phyloP scores from a whole-genome alignment of 1,140 invertebrate genomes.

The Brachionus angularis region DNA sequence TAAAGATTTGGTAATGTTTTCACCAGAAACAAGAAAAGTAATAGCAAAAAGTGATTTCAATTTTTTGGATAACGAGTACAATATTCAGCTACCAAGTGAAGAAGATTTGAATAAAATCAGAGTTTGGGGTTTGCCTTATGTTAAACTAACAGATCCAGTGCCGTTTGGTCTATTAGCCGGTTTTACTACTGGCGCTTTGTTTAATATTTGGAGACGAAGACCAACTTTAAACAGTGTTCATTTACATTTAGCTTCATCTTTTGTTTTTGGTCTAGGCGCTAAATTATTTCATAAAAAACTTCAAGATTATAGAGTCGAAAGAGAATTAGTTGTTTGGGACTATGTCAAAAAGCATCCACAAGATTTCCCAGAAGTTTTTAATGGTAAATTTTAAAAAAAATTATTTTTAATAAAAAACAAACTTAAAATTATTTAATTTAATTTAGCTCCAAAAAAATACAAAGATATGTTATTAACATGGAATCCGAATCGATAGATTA shows the following conservation, averaged over 20 bases:
- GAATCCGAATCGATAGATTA: conserved; percentile 45
- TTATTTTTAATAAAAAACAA: background rate
- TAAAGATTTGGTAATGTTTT: conserved; percentile 44
- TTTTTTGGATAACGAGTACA: conserved; percentile 22
- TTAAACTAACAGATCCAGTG: background rate
- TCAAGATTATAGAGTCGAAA: conserved; percentile 14
- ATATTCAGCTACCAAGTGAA: conserved; percentile 10
- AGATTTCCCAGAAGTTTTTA: conserved; percentile 47
- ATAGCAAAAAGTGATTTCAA: conserved; percentile 40
- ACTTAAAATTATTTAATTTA: background rate
- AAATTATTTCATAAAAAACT: conserved; percentile 34
- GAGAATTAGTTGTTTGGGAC: conserved; percentile 43
- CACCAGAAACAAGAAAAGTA: conserved; percentile 15
- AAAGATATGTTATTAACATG: conserved; percentile 46
- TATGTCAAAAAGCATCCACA: conserved; percentile 48
- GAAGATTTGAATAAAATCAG: conserved; percentile 21
- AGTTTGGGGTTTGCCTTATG: conserved; percentile 26
- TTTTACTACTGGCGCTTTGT: background rate
- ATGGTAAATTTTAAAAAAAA: conserved; percentile 43
- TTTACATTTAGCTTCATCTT: conserved; percentile 3
- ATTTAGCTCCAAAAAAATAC: conserved; percentile 46
- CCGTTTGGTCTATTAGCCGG: conserved; percentile 6
- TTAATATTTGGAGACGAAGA: conserved; percentile 16
- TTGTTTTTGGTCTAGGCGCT: background rate
- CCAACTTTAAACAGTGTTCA: conserved; percentile 34